These are phyloP conservation scores for Mormyrus lacerda DNA, from an alignment of 2,113 vertebrate genomes.

Conservation along the genomic window DNA sequence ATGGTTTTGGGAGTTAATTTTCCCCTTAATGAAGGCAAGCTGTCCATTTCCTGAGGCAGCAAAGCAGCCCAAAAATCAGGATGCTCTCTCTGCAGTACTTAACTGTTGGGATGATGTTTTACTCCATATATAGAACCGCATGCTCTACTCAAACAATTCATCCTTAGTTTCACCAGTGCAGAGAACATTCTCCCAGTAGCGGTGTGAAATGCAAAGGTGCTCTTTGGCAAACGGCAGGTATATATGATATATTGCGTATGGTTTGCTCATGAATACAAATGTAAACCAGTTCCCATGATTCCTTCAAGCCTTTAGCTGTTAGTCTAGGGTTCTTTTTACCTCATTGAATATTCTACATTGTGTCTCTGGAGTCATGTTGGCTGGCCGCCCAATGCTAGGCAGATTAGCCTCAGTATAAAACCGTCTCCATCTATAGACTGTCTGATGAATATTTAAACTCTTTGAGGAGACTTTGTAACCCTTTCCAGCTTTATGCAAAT, in stretches of 20 bases:
- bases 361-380: background rate
- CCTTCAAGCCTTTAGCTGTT: background rate
- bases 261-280: too few species aligned
- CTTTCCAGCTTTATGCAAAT: background rate
- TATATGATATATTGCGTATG: background rate
- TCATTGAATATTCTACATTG: background rate
- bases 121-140: too few species aligned
- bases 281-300: background rate
- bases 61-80: too few species aligned
- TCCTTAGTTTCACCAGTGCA: background rate
- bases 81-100: too few species aligned
- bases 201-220: background rate
- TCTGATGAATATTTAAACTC: background rate
- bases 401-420: background rate
- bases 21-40: too few species aligned
- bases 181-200: background rate
- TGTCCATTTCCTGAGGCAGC: too few species aligned
- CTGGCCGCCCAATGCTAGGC: background rate
- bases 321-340: background rate
- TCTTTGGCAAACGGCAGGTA: background rate
- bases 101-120: too few species aligned
- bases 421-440: background rate
- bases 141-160: background rate
- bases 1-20: too few species aligned
- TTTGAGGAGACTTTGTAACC: background rate